Evolutionary conservation across 30 jellyfish, hydroid and myxozoan species (phyloP).

Genomic region (Aurelia coerulea): DNA sequence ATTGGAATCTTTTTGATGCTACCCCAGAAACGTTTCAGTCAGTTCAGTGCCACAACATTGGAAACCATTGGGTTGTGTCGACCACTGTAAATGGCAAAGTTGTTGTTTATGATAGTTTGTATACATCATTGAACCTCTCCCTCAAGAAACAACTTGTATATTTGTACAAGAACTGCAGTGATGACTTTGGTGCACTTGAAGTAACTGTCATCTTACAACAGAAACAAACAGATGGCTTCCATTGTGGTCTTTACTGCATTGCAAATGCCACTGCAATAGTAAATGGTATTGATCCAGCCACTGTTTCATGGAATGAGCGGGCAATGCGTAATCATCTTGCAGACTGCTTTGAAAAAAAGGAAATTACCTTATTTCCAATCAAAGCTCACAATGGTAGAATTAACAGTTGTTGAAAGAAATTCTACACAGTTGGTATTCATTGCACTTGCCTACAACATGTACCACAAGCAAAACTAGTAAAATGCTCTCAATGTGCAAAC

Average conservation of each 20-base stretch:
- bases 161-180: not conserved
- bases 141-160: constrained; percentile 8
- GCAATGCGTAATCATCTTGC: no score
- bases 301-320: no score
- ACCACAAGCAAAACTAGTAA: no score
- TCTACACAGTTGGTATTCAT: no score
- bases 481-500: no score
- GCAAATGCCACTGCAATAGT: constrained; percentile 2
- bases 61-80: constrained; percentile 26
- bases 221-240: not conserved
- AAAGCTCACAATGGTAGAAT: no score
- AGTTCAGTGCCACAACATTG: constrained; percentile 38
- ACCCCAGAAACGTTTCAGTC: not conserved
- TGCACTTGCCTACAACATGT: no score
- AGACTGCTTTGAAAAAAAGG: no score
- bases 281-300: no score
- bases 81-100: constrained; percentile 6
- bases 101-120: constrained; percentile 5
- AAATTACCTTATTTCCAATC: no score
- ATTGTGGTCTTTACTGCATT: constrained; percentile 14
- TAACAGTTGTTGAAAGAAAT: no score
- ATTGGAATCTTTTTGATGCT: no score
- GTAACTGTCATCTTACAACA: constrained; percentile 4
- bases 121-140: not conserved
- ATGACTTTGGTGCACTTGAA: constrained; percentile 3